Base-by-base conservation (phyloP, 2,888 invertebrate genomes). In the Cephalotes varians region DNA sequence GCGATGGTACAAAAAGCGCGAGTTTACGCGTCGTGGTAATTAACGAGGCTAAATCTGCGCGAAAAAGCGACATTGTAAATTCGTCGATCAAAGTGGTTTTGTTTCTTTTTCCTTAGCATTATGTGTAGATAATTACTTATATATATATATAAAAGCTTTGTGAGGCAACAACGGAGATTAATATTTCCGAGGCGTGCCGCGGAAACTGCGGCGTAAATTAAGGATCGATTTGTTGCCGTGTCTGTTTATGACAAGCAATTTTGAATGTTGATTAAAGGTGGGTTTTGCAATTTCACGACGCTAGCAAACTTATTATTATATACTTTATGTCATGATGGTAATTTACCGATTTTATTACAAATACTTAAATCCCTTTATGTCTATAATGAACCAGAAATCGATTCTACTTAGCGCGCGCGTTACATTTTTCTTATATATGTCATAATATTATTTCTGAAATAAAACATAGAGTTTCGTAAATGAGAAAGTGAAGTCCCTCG, bases 181-280 rank as follows among this genome's bases (percentile, higher is more conserved):
- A 77, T 51, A 76, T 51, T 65, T 65, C 31, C 37, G 2, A 73
- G 62, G 21, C n/a, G n/a, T 47, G 28, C n/a, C 15, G 60, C 67
- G 37, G 54, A 51, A 67, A 67, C 54, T 67, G 69, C 28, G 49
- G n/a, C 37, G 28, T 54, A 76, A 51, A 76, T 76, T 76, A 76
- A 31, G 28, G 51, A 67, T 54, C 67, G 67, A 74, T 74, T 64
- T 74, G 15, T 49, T 64, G 65, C 31, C 44, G 44, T 54, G 18
- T 18, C 64, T 47, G 44, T 54, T 64, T 47, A 47, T 21, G 73
- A 74, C 64, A 49, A 49, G 65, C 49, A 64, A 74, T 64, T 74
- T 64, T 74, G 34, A 44, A 74, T 74, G 65, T 65, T 44, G 65
- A 25, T 74, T 74, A 62, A 74, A 47, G 47, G 31, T 21, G 62